Conservation (phyloP, 2,797 vertebrate species). For the Hirundo rustica region DNA sequence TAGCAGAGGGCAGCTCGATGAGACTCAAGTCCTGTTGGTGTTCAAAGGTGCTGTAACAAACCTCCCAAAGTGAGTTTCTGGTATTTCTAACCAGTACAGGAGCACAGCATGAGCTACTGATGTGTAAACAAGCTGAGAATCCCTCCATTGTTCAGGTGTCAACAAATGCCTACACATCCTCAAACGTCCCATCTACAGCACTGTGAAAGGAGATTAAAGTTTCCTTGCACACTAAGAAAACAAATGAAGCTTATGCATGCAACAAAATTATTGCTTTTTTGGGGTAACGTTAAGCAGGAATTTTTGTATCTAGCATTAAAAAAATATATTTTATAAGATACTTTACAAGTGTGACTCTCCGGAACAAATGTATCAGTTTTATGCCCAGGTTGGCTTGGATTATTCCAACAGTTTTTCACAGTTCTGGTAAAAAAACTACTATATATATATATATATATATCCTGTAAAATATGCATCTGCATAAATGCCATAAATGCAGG, state of each 20-base stretch:
- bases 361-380: neutral
- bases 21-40: neutral
- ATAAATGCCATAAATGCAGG: neutral
- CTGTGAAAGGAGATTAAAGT: neutral
- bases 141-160: neutral
- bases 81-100: neutral
- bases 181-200: neutral
- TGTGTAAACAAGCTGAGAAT: neutral
- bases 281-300: neutral
- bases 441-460: too few species aligned
- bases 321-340: neutral
- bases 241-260: neutral
- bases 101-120: neutral
- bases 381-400: neutral
- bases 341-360: neutral
- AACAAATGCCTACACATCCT: neutral
- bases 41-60: neutral
- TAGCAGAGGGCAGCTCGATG: rapidly evolving
- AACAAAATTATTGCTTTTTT: neutral
- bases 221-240: neutral
- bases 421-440: neutral
- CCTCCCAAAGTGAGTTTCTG: neutral
- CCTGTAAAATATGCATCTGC: neutral
- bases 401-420: neutral
- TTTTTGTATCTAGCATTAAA: neutral